Evolutionary conservation across 2,888 invertebrate genomes (phyloP).

Genomic region (Dugesia japonica): DNA sequence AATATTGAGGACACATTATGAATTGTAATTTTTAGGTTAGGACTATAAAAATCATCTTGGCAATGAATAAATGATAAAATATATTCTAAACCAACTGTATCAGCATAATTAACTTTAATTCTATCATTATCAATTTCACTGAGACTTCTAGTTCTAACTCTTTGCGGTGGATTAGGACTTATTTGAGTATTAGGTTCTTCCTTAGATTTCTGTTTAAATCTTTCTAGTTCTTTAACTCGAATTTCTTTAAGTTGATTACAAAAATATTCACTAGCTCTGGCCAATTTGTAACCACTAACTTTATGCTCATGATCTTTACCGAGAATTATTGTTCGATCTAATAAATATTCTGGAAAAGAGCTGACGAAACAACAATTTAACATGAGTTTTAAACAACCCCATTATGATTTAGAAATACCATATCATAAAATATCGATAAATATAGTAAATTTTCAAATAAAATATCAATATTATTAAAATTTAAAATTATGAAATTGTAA

Average conservation of each 20-base stretch:
- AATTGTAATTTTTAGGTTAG: neutral
- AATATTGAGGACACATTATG: neutral
- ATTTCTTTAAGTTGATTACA: neutral
- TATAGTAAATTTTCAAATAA: neutral
- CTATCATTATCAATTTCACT: slow-evolving; percentile 24
- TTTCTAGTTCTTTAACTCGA: neutral
- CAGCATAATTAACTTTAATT: slow-evolving; percentile 4
- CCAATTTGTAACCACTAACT: slow-evolving; percentile 20
- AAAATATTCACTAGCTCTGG: slow-evolving; percentile 20
- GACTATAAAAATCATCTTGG: neutral
- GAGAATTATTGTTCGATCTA: slow-evolving; percentile 23
- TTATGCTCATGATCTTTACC: slow-evolving; percentile 12
- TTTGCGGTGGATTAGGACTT: slow-evolving; percentile 7
- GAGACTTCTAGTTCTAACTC: neutral
- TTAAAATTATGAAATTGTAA: neutral
- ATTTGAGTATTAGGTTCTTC: neutral
- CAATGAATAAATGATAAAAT: neutral
- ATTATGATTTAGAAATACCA: neutral
- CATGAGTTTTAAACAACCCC: neutral
- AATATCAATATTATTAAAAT: neutral
- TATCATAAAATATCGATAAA: neutral
- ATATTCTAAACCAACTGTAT: slow-evolving; percentile 17
- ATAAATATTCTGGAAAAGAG: slow-evolving; percentile 17
- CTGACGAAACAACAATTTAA: slow-evolving; percentile 21
- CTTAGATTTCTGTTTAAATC: neutral